These are phyloP conservation scores for Periphyllus acericola DNA, from an alignment of 2,888 invertebrate species.

Conservation along the genomic window DNA sequence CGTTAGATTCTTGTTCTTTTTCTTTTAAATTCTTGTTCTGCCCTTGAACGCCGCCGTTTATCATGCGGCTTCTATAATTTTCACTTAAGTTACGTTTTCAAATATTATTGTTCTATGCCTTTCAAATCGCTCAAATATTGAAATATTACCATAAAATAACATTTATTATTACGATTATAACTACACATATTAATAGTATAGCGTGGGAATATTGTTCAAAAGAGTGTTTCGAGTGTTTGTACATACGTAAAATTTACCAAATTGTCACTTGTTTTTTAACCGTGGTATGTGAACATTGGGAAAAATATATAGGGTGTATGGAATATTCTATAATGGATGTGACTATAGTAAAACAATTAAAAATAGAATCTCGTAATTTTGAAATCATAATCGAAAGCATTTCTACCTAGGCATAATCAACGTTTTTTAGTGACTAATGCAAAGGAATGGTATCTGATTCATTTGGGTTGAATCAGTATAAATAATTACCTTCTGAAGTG, in stretches of 20 bases:
- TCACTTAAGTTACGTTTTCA: not conserved
- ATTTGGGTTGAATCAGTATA: not conserved
- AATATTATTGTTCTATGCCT: not conserved
- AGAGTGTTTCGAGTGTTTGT: slow-evolving; percentile 5
- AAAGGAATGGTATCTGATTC: no score
- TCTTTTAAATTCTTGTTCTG: not conserved
- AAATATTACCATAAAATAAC: not conserved
- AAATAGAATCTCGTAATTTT: not conserved
- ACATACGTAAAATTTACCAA: not conserved
- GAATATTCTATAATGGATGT: not conserved
- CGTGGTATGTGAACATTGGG: not conserved
- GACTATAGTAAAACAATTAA: not conserved
- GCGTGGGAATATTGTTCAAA: not conserved
- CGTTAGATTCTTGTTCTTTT: no score
- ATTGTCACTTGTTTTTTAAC: not conserved
- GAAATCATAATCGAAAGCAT: not conserved
- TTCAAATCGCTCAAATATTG: slow-evolving; percentile 42
- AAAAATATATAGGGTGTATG: not conserved
- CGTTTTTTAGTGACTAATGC: not conserved
- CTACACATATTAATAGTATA: not conserved
- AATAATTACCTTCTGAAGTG: not conserved
- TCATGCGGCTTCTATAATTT: not conserved
- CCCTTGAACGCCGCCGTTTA: not conserved
- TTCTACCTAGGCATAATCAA: not conserved
- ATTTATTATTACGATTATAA: not conserved